A percentile compares a stretch with the other conserved stretches of the same genome.
Evolutionary conservation across 2,113 vertebrate species (phyloP).

Genomic region (Ochotona curzoniae): DNA sequence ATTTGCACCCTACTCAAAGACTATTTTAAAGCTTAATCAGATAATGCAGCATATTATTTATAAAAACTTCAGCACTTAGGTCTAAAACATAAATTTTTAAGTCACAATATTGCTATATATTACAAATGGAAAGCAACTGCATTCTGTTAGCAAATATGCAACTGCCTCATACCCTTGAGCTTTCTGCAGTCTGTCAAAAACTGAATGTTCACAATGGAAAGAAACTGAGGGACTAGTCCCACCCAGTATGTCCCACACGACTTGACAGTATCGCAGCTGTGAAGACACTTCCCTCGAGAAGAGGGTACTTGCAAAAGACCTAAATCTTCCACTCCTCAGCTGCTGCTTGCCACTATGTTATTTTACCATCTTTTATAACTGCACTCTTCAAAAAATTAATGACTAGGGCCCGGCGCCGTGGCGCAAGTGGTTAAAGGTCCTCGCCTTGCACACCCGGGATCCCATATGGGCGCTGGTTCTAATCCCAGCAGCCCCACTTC

Average conservation of each 20-base stretch:
- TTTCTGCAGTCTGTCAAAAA: background rate
- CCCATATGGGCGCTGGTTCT: no score
- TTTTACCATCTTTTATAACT: background rate
- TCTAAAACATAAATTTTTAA: constrained; percentile 19
- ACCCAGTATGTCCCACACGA: background rate
- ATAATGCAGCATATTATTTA: background rate
- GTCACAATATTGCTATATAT: background rate
- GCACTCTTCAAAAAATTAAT: background rate
- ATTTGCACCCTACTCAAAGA: background rate
- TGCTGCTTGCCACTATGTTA: background rate
- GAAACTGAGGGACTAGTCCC: background rate
- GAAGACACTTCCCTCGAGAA: background rate
- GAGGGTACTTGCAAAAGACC: background rate
- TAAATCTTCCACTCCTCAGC: background rate
- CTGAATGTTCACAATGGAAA: constrained; percentile 26
- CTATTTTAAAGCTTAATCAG: constrained; percentile 19
- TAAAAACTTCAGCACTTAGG: background rate
- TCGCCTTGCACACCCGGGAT: no score
- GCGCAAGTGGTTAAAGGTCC: no score
- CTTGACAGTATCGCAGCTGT: background rate
- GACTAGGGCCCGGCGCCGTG: no score
- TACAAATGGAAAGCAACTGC: background rate
- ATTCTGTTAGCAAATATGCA: constrained; percentile 5
- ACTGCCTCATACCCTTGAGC: background rate
- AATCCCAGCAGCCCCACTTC: no score